Evolutionary conservation across 2,113 vertebrate genomes (phyloP), one percentile per base, ranked within the genome.

Genomic region (Prolemur simus): DNA sequence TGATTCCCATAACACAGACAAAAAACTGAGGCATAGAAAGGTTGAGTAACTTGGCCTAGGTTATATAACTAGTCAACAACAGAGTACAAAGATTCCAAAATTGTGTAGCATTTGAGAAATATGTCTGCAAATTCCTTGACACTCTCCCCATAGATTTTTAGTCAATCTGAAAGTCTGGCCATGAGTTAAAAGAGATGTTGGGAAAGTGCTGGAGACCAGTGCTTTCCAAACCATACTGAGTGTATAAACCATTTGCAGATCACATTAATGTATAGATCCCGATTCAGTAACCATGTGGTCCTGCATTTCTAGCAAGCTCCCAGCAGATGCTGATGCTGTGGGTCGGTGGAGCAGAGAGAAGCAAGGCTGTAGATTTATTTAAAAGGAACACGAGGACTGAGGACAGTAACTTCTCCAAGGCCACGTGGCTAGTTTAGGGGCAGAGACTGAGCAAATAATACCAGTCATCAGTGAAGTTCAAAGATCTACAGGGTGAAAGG

Each of bases 401-500:
- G 49, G 63, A 68, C 47, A 78, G 39, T 32, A 34, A 83, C 60
- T 60, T 85, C 39, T 90, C 39, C 64, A 47, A 58, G n/a, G 27
- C 37, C 73, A 71, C 1, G 1, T 5, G 63, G 7, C 37, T 54
- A 1, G 15, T 18, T 56, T 14, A 34, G 81, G 71, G 49, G 14
- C n/a, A 84, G 73, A 78, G 49, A 39, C 54, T 20, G n/a, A 8
- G 5, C 14, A 37, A 34, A 63, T 34, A 52, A 80, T 84, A 77
- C 58, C 37, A 54, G 34, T 18, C 32, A 42, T 10, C 39, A 21
- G n/a, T 63, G n/a, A 71, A 64, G 49, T 49, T 83, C 80, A 68
- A 74, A 58, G 95, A 92, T 27, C 56, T 34, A 93, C 95, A 80
- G 12, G 89, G 97, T 73, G 3, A 8, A 78, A 37, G 8, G 23